Percentiles rank a stretch among this genome's conserved stretches.
These are phyloP conservation scores for Gisinianus flammeolus DNA, from an alignment of 2,888 invertebrate genomes.

Conservation along the genomic window DNA sequence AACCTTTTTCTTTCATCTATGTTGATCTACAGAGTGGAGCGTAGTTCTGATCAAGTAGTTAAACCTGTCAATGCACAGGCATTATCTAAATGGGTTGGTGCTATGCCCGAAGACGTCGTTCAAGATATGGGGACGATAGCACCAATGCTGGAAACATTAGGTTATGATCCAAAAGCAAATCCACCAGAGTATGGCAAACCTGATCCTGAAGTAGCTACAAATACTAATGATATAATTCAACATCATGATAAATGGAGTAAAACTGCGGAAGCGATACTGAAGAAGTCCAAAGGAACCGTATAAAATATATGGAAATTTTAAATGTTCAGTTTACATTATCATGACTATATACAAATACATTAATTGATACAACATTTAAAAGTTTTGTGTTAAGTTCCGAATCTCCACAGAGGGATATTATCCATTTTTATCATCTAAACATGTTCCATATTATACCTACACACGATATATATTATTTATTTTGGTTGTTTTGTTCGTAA, in stretches of 20 bases:
- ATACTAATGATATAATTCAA: conserved; percentile 56
- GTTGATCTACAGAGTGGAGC: conserved; percentile 85
- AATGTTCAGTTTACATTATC: conserved; percentile 17
- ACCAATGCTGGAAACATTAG: conserved; percentile 86
- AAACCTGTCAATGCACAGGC: conserved; percentile 98
- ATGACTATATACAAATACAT: not conserved
- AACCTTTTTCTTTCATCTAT: too few relatives aligned
- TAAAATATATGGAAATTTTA: not conserved
- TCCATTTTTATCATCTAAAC: too few relatives aligned
- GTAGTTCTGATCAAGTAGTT: conserved; percentile 98
- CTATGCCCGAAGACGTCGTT: conserved; percentile 88
- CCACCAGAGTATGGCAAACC: conserved; percentile 93
- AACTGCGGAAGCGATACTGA: conserved; percentile 53
- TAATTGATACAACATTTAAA: not conserved
- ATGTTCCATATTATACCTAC: too few relatives aligned
- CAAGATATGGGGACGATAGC: conserved; percentile 91
- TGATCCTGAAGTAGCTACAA: conserved; percentile 63
- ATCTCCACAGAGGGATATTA: too few relatives aligned
- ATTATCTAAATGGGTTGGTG: conserved; percentile 88
- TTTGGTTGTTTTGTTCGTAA: not conserved
- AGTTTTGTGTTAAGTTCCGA: too few relatives aligned
- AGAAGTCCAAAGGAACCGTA: conserved; percentile 49
- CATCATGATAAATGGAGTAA: conserved; percentile 57
- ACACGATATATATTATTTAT: conserved; percentile 7
- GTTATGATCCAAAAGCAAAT: conserved; percentile 96